Evolutionary conservation across 2,888 invertebrate species (phyloP).

Genomic region (Fissipunctia ypsillon): DNA sequence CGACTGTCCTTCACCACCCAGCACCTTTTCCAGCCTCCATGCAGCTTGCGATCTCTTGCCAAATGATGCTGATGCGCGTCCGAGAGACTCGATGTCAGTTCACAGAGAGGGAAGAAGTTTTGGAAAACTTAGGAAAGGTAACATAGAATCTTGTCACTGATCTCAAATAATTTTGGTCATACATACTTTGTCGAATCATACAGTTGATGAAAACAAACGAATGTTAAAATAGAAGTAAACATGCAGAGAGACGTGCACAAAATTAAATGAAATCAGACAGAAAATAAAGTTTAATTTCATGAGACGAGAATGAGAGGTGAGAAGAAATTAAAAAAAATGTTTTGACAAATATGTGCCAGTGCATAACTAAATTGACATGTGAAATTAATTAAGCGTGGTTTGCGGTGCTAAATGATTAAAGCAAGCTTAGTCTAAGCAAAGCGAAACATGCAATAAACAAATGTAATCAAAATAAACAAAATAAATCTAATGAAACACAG

Average conservation of each 20-base stretch:
- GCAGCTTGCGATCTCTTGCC: constrained; percentile 83
- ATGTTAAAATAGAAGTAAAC: constrained; percentile 59
- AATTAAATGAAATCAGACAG: constrained; percentile 88
- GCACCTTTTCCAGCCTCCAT: constrained; percentile 87
- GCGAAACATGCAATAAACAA: constrained; percentile 78
- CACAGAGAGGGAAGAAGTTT: constrained; percentile 73
- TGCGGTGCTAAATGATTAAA: constrained; percentile 66
- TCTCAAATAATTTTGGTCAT: constrained; percentile 87
- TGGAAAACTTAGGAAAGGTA: constrained; percentile 74
- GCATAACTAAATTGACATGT: constrained; percentile 55
- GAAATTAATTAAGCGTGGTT: constrained; percentile 69
- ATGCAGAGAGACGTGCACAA: constrained; percentile 82
- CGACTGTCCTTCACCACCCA: constrained; percentile 85
- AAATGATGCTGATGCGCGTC: constrained; percentile 83
- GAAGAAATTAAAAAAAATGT: constrained; percentile 51
- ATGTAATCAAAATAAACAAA: constrained; percentile 69
- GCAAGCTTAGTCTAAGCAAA: constrained; percentile 79
- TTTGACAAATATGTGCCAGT: constrained; percentile 55
- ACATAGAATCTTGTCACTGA: constrained; percentile 89
- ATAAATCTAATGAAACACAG: constrained; percentile 70
- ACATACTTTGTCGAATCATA: constrained; percentile 50
- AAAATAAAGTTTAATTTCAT: constrained; percentile 63
- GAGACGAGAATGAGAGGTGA: constrained; percentile 57
- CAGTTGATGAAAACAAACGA: constrained; percentile 64
- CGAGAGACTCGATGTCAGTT: constrained; percentile 78